Base-by-base conservation (phyloP, 30 jellyfish, hydroid and myxozoan species). In the Cassiopea xamachana region DNA sequence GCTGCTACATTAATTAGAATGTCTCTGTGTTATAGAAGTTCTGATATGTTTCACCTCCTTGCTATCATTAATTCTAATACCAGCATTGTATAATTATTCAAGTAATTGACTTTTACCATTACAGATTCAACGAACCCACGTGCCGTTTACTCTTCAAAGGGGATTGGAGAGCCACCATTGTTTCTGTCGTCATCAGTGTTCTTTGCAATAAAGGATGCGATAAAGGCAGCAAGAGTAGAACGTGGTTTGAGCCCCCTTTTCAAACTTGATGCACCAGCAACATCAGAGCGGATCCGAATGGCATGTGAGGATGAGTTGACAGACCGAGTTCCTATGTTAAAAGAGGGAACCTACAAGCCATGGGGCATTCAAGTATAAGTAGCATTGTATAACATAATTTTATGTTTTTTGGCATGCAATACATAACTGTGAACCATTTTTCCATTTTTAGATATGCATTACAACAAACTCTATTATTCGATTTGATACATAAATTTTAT, bases 181-280 rank as follows among this genome's bases (percentile, higher is more conserved):
- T 85, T 85, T 19, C 79, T 85, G 60, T 69, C 93, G 43, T 59
- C 93, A 14, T 85, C 93, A 2, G 93, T 85, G 68, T 85, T 85
- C 80, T 85, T 85, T 45, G 93, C 93, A 7, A 85, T 85, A 76
- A 85, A 85, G 75, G 93, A 85, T 68, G 93, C 93, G 14, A 85
- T 85, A 60, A 62, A 12, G 1, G 94, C 94, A 2, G 89, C 89
- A 27, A 75, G 94, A 67, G 48, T 50, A 18, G 89, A 87, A 39
- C 73, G 88, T 4, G 94, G 89, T 72, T 60, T 87, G 73, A 48
- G 68, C 62, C 71, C 77, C 1, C 19, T 87, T 1, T 87, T 87
- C 89, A 75, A 77, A 71, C 17, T 87, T 64, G 94, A 76, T 62
- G 60, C 93, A 1, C 93, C 93, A 9, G 93, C 93, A 27, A 85